phyloP scores from a whole-genome alignment of 1,140 invertebrate genomes.

The Caenorhabditis tropicalis region DNA sequence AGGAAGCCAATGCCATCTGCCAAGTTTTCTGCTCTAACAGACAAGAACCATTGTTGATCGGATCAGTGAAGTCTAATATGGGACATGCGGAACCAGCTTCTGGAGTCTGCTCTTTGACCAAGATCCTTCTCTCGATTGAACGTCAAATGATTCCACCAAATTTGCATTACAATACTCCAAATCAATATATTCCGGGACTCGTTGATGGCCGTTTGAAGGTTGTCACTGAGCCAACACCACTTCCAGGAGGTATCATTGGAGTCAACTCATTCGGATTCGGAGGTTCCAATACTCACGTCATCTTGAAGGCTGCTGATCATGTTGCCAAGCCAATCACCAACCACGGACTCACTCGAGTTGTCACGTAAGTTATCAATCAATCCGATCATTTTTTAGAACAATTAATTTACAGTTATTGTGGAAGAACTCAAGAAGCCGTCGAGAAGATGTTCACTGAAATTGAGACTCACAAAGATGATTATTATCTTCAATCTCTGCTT shows the following conservation, averaged over 20 bases:
- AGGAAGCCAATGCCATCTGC: conserved; percentile 91
- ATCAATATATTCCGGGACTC: conserved; percentile 86
- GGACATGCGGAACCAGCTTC: conserved; percentile 94
- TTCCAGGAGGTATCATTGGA: conserved; percentile 84
- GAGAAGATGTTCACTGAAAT: conserved; percentile 78
- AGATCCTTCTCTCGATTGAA: conserved; percentile 82
- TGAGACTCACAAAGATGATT: conserved; percentile 71
- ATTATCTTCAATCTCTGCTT: conserved; percentile 67
- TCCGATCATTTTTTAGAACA: conserved; percentile 72
- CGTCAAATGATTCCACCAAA: conserved; percentile 84
- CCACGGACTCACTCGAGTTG: conserved; percentile 35
- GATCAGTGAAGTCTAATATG: conserved; percentile 97
- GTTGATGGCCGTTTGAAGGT: conserved; percentile 86
- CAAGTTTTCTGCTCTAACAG: conserved; percentile 86
- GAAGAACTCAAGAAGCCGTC: conserved; percentile 84
- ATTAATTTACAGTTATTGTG: conserved; percentile 82
- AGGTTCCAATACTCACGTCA: conserved; percentile 90
- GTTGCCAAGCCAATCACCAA: conserved; percentile 65
- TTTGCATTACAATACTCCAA: conserved; percentile 86
- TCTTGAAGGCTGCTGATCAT: conserved; percentile 75
- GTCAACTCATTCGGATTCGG: conserved; percentile 97
- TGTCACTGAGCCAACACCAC: conserved; percentile 81
- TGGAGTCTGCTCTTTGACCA: conserved; percentile 76
- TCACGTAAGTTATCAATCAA: conserved; percentile 52
- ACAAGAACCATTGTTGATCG: conserved; percentile 81